These are phyloP conservation scores for Drosophila anomelani DNA, from an alignment of 2,888 invertebrate species.

Conservation along the genomic window DNA sequence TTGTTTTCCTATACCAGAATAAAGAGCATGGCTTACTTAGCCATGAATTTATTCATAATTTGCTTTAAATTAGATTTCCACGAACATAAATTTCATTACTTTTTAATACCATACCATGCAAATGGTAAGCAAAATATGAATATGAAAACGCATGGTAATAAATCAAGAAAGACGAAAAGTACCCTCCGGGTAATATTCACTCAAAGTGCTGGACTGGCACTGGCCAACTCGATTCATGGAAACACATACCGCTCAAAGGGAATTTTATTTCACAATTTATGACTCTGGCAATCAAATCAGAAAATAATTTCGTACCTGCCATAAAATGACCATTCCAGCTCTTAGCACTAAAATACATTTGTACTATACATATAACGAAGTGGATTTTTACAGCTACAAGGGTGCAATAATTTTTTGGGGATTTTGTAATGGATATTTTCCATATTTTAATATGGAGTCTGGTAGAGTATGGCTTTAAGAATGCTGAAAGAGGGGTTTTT, in stretches of 20 bases:
- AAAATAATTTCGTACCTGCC: slow-evolving; percentile 9
- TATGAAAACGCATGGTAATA: slow-evolving; percentile 5
- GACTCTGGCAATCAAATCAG: slow-evolving; percentile 15
- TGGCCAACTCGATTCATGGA: background rate
- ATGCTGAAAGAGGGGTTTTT: background rate
- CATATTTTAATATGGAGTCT: too few species aligned
- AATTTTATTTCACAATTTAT: slow-evolving; percentile 12
- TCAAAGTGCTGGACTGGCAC: background rate
- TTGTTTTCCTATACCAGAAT: background rate
- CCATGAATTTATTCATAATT: background rate
- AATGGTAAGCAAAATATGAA: background rate
- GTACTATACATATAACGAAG: background rate
- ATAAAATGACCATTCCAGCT: slow-evolving; percentile 17
- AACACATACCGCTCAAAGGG: slow-evolving; percentile 1
- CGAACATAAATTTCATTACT: background rate
- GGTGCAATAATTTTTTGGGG: background rate
- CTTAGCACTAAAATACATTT: background rate
- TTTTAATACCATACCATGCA: slow-evolving; percentile 1
- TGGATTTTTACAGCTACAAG: background rate
- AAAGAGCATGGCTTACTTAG: background rate
- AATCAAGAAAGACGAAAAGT: slow-evolving; percentile 14
- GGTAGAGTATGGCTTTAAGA: background rate
- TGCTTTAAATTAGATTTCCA: background rate
- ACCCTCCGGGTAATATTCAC: slow-evolving; percentile 10
- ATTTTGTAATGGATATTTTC: background rate